Evolutionary conservation across 2,888 invertebrate genomes (phyloP), one percentile per base, ranked within the genome.

Genomic region (Nebria brevicollis): DNA sequence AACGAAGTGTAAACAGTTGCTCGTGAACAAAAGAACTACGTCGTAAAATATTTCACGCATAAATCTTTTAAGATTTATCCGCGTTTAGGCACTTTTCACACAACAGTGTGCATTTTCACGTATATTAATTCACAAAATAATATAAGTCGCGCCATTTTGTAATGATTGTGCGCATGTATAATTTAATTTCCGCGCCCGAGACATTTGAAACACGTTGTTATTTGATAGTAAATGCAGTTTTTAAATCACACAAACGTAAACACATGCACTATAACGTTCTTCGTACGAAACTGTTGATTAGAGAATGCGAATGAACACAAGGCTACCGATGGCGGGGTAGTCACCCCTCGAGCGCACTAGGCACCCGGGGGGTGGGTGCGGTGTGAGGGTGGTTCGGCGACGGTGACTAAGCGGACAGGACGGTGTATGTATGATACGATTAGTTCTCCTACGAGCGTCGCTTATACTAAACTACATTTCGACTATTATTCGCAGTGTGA

Each of bases 351-450:
- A 25, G 66, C 20, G 66, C 4, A 34, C 72, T 1, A 10, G 72
- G 66, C 66, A 72, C 34, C 72, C 41, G 10, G 34, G n/a, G 41
- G 72, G 72, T 20, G 66, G 72, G 66, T 43, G 66, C 42, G 25
- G 66, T n/a, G 70, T 66, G 75, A 20, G 75, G 75, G 42, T 7
- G 42, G 65, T 15, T 8, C 43, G 72, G 68, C 20, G 77, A 70
- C 43, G 81, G 81, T 81, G 81, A 81, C 81, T 81, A 76, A 81
- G 81, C 81, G 81, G 81, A 77, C 81, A 75, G 65, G 81, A 81
- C 81, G 81, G 76, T 76, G 66, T 43, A 34, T 43, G 64, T 81
- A 76, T 81, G 81, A 81, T 81, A 81, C 81, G 81, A 81, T 77
- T 81, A 81, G 75, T 68, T 13, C 66, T 34, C 68, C 15, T 3